A percentile compares a stretch with the other conserved stretches of the same genome.
Conservation (phyloP, 2,797 vertebrate genomes). For the Oreonectes daqikongensis region DNA sequence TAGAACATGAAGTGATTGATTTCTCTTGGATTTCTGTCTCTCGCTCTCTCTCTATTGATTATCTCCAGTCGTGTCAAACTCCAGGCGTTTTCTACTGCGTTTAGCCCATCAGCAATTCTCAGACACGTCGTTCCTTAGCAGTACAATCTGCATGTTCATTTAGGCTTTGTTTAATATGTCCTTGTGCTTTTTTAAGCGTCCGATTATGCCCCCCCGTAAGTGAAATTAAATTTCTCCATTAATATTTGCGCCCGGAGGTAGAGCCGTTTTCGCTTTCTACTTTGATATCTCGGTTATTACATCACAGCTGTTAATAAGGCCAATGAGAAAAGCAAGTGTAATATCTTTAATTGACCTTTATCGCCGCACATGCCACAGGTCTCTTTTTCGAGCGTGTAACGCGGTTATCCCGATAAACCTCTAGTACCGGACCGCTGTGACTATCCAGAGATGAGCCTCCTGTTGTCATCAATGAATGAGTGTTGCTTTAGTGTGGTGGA, state of each 20-base stretch:
- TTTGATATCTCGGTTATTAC: neutral
- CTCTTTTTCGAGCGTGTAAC: too few species aligned
- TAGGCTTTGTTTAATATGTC: constrained; percentile 14
- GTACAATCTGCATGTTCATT: constrained; percentile 12
- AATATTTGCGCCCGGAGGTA: constrained; percentile 5
- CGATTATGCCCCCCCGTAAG: neutral
- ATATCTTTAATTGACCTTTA: neutral
- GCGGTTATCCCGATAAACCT: too few species aligned
- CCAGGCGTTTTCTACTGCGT: constrained; percentile 7
- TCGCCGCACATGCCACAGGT: neutral
- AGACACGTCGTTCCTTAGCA: neutral
- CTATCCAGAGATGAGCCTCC: constrained; percentile 23
- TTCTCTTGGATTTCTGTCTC: constrained; percentile 17
- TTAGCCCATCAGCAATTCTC: constrained; percentile 13
- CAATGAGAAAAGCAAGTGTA: neutral
- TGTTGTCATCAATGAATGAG: constrained; percentile 68
- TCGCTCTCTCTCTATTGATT: constrained; percentile 24
- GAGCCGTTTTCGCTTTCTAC: neutral
- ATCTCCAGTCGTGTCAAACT: constrained; percentile 16
- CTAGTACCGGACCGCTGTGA: too few species aligned
- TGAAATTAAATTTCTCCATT: neutral
- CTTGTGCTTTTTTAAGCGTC: neutral
- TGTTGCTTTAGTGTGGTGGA: constrained; percentile 81
- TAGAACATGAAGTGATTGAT: constrained; percentile 39
- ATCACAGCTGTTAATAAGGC: neutral